phyloP scores from a whole-genome alignment of 2,888 invertebrate genomes.

The Aphelenchoides bicaudatus region DNA sequence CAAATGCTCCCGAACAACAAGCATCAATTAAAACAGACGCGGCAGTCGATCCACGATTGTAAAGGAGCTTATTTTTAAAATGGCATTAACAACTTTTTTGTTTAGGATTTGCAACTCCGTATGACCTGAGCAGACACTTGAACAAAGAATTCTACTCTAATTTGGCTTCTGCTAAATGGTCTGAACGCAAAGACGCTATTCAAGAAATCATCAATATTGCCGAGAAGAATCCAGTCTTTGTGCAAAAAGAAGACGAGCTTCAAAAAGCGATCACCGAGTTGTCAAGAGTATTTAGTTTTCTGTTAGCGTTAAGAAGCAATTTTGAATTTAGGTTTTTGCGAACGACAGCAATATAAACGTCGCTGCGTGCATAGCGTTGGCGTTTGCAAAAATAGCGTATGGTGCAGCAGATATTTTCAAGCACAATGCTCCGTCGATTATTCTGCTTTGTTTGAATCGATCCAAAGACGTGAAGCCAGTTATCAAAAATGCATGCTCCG shows the following conservation, averaged over 20 bases:
- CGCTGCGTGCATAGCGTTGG: slow-evolving; percentile 79
- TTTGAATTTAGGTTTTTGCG: slow-evolving; percentile 66
- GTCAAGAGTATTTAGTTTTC: slow-evolving; percentile 29
- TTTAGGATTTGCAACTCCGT: slow-evolving; percentile 14
- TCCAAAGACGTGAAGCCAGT: slow-evolving; percentile 73
- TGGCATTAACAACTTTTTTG: not conserved
- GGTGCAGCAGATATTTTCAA: slow-evolving; percentile 84
- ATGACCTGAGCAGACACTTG: slow-evolving; percentile 81
- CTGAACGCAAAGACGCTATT: slow-evolving; percentile 81
- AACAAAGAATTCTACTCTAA: slow-evolving; percentile 94
- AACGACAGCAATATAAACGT: slow-evolving; percentile 94
- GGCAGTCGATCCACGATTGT: not conserved
- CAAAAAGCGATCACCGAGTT: slow-evolving; percentile 41
- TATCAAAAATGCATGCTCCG: slow-evolving; percentile 80
- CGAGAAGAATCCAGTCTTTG: slow-evolving; percentile 73
- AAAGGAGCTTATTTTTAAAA: slow-evolving; percentile 4
- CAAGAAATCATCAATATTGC: slow-evolving; percentile 67
- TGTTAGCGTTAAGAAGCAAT: not conserved
- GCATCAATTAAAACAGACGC: not conserved
- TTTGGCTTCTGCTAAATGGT: slow-evolving; percentile 90
- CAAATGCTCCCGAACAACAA: not conserved
- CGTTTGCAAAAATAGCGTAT: slow-evolving; percentile 75
- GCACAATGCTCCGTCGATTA: slow-evolving; percentile 69
- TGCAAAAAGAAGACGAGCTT: slow-evolving; percentile 31
- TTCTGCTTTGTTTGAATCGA: slow-evolving; percentile 77